phyloP scores from a whole-genome alignment of 2,113 vertebrate species.

The Trematocara unimaculatum region DNA sequence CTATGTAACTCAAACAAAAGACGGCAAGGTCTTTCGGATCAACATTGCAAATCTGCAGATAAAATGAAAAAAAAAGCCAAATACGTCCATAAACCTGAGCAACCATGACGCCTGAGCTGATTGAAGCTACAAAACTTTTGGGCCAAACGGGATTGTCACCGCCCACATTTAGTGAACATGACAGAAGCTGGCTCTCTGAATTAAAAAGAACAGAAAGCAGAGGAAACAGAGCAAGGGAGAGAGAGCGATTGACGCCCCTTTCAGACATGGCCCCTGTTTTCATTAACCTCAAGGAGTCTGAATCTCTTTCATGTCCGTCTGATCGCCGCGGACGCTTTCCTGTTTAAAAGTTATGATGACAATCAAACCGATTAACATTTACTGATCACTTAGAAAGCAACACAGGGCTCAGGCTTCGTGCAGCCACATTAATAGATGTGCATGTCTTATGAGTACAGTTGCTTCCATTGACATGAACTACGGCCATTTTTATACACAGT shows the following conservation, averaged over 20 bases:
- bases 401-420: not conserved
- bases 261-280: not conserved
- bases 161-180: not conserved
- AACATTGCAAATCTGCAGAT: not conserved
- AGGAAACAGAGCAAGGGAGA: not conserved
- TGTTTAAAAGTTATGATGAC: not conserved
- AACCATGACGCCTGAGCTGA: not conserved
- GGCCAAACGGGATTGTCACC: not conserved
- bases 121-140: not conserved
- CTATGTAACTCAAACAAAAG: not conserved
- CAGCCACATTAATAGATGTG: not conserved
- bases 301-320: not conserved
- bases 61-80: not conserved
- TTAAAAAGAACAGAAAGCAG: not conserved
- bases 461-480: not conserved
- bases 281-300: not conserved
- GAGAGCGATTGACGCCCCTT: not conserved
- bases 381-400: not conserved
- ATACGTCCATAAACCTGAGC: not conserved
- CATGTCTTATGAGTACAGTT: not conserved
- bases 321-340: not conserved
- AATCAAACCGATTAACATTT: not conserved
- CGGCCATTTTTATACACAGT: not conserved
- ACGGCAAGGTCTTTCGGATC: not conserved
- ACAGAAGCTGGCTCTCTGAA: not conserved